Percentiles rank a stretch among this genome's conserved stretches.
Evolutionary conservation across 1,140 invertebrate genomes (phyloP).

Genomic region (Cotesia typhae): DNA sequence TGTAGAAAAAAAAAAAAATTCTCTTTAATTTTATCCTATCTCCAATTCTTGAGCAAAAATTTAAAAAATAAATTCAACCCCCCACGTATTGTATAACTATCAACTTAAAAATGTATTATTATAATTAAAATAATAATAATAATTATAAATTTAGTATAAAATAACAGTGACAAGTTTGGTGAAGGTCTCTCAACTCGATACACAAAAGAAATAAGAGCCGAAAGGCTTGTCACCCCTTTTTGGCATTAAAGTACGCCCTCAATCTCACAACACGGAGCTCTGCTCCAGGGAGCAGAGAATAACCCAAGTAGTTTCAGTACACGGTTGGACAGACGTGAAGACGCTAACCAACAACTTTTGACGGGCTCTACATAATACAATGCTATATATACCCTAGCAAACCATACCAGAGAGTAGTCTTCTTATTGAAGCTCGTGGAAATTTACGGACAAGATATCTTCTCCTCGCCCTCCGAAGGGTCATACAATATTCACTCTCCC

Average conservation of each 20-base stretch:
- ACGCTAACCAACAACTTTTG: slow-evolving; percentile 36
- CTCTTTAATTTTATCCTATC: no score
- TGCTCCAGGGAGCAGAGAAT: not conserved
- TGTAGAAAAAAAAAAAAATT: no score
- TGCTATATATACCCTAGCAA: no score
- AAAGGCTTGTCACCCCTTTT: slow-evolving; percentile 8
- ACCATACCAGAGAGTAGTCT: slow-evolving; percentile 8
- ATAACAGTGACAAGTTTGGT: slow-evolving; percentile 6
- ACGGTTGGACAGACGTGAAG: slow-evolving; percentile 31
- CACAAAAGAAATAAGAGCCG: not conserved
- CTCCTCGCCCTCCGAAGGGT: slow-evolving; percentile 38
- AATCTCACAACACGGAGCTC: not conserved
- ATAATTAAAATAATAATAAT: slow-evolving; percentile 1
- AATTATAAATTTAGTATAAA: not conserved
- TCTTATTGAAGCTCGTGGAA: slow-evolving; percentile 35
- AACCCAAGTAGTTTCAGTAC: slow-evolving; percentile 27
- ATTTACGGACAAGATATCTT: slow-evolving; percentile 34
- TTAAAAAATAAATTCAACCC: no score
- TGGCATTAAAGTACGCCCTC: slow-evolving; percentile 9
- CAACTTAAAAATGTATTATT: no score
- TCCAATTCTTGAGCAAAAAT: no score
- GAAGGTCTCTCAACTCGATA: not conserved
- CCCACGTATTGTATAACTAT: no score
- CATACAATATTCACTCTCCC: slow-evolving; percentile 55
- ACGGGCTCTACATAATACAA: slow-evolving; percentile 23